A percentile compares a stretch with the other conserved stretches of the same genome.
Evolutionary conservation across 2,113 vertebrate species (phyloP).

Genomic region (Tylochromis polylepis): DNA sequence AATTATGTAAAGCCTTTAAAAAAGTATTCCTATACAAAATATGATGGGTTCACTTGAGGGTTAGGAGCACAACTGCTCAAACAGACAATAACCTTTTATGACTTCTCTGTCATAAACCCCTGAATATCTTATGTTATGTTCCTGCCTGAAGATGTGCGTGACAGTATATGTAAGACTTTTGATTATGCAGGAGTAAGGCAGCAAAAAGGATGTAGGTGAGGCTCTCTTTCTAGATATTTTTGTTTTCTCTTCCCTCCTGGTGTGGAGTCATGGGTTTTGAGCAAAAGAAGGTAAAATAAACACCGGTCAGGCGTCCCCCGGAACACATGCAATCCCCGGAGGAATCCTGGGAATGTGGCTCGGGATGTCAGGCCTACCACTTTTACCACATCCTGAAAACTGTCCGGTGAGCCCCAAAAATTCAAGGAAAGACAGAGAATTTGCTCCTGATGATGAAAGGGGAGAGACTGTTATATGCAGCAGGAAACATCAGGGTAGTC

Average conservation of each 20-base stretch:
- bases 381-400: conserved; percentile 71
- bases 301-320: conserved; percentile 68
- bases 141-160: not conserved
- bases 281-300: conserved; percentile 77
- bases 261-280: conserved; percentile 58
- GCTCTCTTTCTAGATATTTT: conserved; percentile 62
- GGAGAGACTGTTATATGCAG: not conserved
- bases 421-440: not conserved
- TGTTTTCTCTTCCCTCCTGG: conserved; percentile 64
- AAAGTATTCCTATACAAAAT: not conserved
- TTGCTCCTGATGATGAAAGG: not conserved
- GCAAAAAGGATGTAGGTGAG: conserved; percentile 62
- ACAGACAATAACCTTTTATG: not conserved
- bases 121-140: not conserved
- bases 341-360: conserved; percentile 69
- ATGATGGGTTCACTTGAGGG: not conserved
- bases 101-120: not conserved
- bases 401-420: conserved; percentile 7
- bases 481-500: not conserved
- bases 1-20: not conserved
- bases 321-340: conserved; percentile 63
- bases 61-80: not conserved
- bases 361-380: conserved; percentile 49
- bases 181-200: conserved; percentile 10
- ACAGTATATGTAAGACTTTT: not conserved